phyloP scores from a whole-genome alignment of 2,113 vertebrate genomes.

The Illadopsis cleaveri region DNA sequence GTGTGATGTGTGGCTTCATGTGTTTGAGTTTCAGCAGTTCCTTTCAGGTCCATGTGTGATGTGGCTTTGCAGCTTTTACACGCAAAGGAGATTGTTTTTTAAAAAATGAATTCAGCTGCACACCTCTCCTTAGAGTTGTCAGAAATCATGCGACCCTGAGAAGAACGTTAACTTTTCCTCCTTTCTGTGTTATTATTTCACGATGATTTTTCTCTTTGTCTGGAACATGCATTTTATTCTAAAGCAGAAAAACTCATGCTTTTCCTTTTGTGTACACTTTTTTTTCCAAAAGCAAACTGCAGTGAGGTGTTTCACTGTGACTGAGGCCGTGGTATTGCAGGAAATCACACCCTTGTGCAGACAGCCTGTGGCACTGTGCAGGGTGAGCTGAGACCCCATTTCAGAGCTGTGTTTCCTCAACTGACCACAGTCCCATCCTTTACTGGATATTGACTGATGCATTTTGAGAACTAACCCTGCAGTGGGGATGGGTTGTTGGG shows the following conservation, averaged over 20 bases:
- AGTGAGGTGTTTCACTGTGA: not conserved
- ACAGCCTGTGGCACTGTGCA: not conserved
- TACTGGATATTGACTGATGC: not conserved
- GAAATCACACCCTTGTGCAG: not conserved
- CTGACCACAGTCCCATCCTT: not conserved
- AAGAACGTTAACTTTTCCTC: not conserved
- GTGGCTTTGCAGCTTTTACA: slow-evolving; percentile 1
- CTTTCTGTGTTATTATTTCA: not conserved
- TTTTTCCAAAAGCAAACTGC: not conserved
- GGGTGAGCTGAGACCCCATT: not conserved
- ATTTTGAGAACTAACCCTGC: not conserved
- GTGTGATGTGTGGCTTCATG: not conserved
- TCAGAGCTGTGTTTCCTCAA: not conserved
- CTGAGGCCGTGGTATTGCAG: not conserved
- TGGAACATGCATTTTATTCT: not conserved
- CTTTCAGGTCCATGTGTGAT: not conserved
- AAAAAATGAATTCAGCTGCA: not conserved
- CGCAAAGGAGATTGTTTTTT: not conserved
- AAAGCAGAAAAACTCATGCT: not conserved
- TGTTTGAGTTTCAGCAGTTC: not conserved
- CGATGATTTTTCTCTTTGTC: not conserved
- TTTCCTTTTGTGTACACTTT: slow-evolving; percentile 1
- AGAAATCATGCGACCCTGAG: not conserved
- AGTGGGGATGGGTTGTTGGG: fast-evolving
- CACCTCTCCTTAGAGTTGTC: not conserved